A percentile compares a stretch with the other conserved stretches of the same genome.
phyloP scores from a whole-genome alignment of 2,113 vertebrate species.

The Megaceryle maxima region DNA sequence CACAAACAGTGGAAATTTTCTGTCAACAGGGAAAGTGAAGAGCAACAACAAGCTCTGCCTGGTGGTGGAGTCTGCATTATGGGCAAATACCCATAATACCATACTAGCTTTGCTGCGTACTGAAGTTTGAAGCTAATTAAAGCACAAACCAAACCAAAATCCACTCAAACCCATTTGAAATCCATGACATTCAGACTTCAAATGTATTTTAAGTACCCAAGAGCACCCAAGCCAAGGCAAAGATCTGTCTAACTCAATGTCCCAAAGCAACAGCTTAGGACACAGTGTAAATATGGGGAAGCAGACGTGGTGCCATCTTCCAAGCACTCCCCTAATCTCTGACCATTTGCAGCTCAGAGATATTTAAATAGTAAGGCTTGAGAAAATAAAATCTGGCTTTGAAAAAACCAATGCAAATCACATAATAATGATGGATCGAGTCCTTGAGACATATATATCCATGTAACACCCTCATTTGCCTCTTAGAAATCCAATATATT shows the following conservation, averaged over 20 bases:
- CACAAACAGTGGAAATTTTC: background rate
- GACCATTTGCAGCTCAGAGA: background rate
- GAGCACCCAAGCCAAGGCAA: background rate
- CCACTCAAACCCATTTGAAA: background rate
- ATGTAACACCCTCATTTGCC: background rate
- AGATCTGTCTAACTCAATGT: background rate
- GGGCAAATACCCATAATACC: background rate
- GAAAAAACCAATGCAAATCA: rapidly evolving
- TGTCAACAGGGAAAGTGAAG: background rate
- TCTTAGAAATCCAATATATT: background rate
- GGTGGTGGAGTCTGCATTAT: background rate
- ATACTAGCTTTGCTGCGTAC: background rate
- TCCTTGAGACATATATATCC: background rate
- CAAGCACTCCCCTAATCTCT: background rate
- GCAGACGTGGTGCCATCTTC: background rate
- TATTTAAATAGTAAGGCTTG: background rate
- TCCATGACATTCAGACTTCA: background rate
- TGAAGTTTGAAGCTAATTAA: background rate
- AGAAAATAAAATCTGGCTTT: background rate
- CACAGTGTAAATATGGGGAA: background rate
- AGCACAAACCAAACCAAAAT: background rate
- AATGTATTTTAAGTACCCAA: background rate
- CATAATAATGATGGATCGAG: background rate
- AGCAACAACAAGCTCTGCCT: background rate
- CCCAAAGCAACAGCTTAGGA: background rate